phyloP scores from a whole-genome alignment of 2,113 vertebrate genomes.

The Onychostruthus taczanowskii region DNA sequence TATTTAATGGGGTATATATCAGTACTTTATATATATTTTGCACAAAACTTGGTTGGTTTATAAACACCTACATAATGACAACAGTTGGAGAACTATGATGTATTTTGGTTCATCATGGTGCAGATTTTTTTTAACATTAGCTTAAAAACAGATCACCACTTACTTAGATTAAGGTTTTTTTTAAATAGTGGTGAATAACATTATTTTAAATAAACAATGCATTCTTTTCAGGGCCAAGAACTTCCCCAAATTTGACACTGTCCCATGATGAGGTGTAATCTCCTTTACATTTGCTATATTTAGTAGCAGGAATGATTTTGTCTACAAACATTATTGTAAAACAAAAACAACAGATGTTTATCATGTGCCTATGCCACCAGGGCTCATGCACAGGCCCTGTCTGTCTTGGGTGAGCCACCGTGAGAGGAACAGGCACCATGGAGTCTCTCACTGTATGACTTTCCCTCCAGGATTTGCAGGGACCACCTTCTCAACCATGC shows the following conservation, averaged over 20 bases:
- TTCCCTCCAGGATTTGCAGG: not conserved
- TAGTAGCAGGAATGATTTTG: not conserved
- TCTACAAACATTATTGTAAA: not conserved
- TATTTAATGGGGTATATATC: not conserved
- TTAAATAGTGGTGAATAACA: not conserved
- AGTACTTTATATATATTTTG: not conserved
- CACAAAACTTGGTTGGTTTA: not conserved
- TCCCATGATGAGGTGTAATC: not conserved
- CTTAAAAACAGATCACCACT: not conserved
- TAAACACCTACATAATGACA: not conserved
- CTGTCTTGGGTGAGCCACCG: not conserved
- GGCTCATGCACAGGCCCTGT: not conserved
- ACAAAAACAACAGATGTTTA: not conserved
- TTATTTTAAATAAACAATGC: not conserved
- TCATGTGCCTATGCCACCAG: not conserved
- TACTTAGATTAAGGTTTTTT: not conserved
- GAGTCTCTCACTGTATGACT: not conserved
- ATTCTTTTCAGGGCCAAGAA: not conserved
- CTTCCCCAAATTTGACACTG: not conserved
- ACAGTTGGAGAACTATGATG: not conserved
- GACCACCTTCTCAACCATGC: not conserved
- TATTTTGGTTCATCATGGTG: not conserved
- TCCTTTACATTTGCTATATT: not conserved
- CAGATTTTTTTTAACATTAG: not conserved
- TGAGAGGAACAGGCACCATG: not conserved